Percentiles rank a stretch among this genome's conserved stretches.
Evolutionary conservation across 2,888 invertebrate genomes (phyloP).

Genomic region (Limenitis camilla): DNA sequence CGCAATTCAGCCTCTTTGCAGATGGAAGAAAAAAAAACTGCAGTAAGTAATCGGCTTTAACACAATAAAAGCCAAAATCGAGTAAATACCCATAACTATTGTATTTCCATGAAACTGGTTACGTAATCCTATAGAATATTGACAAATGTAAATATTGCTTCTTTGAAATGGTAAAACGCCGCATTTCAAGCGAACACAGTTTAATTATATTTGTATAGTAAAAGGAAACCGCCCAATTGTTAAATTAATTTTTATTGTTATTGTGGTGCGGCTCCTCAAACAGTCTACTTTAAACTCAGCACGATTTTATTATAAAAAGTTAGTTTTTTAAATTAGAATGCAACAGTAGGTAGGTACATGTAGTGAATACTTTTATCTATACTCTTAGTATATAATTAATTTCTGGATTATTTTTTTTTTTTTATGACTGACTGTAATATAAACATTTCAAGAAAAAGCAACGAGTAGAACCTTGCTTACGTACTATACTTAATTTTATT

Average conservation of each 20-base stretch:
- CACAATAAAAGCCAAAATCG: constrained; percentile 46
- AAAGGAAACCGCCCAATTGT: constrained; percentile 5
- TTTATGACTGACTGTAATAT: too few relatives aligned
- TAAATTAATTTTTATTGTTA: background rate
- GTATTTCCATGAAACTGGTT: constrained; percentile 48
- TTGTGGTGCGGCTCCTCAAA: background rate
- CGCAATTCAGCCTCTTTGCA: constrained; percentile 49
- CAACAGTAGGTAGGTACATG: too few relatives aligned
- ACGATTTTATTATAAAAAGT: too few relatives aligned
- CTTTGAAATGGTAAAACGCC: constrained; percentile 36
- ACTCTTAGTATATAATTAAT: too few relatives aligned
- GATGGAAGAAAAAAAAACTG: constrained; percentile 48
- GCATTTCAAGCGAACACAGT: constrained; percentile 14
- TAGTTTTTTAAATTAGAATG: too few relatives aligned
- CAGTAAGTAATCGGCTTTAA: constrained; percentile 47
- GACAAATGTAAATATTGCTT: constrained; percentile 40
- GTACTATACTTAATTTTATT: too few relatives aligned
- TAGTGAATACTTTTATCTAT: too few relatives aligned
- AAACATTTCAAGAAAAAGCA: too few relatives aligned
- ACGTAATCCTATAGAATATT: constrained; percentile 35
- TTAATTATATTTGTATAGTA: constrained; percentile 9
- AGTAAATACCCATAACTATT: constrained; percentile 29
- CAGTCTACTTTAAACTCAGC: background rate
- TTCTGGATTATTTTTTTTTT: too few relatives aligned
- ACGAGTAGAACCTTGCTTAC: too few relatives aligned